phyloP scores from a whole-genome alignment of 2,797 vertebrate genomes.

The Pangasius djambal region DNA sequence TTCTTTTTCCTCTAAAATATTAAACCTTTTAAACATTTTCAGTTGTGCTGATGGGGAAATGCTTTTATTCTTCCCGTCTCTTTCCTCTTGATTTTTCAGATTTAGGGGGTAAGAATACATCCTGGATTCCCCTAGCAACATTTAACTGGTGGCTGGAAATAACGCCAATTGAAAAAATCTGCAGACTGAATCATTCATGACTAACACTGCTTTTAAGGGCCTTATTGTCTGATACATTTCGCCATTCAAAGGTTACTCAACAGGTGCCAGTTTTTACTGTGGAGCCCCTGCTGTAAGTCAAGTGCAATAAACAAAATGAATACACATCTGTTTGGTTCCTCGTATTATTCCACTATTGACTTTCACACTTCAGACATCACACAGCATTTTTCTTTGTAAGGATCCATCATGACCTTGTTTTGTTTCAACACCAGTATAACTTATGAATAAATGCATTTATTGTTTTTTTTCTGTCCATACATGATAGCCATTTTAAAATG shows the following conservation, averaged over 20 bases:
- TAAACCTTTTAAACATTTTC: not conserved
- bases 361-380: not conserved
- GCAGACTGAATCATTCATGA: not conserved
- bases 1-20: not conserved
- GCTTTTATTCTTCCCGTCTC: not conserved
- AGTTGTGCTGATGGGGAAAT: not conserved
- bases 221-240: not conserved
- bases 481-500: not conserved
- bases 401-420: not conserved
- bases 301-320: not conserved
- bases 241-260: slow-evolving; percentile 2
- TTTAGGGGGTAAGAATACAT: not conserved
- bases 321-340: not conserved
- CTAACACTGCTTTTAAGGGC: slow-evolving; percentile 11
- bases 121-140: not conserved
- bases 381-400: not conserved
- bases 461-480: not conserved
- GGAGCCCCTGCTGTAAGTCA: not conserved
- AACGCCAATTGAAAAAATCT: not conserved
- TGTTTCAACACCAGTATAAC: not conserved
- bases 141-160: not conserved
- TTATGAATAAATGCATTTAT: not conserved
- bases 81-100: slow-evolving; percentile 5
- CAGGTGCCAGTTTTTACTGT: not conserved
- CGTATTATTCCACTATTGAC: not conserved